phyloP scores from a whole-genome alignment of 2,113 vertebrate species.

The Misgurnus mizolepis region DNA sequence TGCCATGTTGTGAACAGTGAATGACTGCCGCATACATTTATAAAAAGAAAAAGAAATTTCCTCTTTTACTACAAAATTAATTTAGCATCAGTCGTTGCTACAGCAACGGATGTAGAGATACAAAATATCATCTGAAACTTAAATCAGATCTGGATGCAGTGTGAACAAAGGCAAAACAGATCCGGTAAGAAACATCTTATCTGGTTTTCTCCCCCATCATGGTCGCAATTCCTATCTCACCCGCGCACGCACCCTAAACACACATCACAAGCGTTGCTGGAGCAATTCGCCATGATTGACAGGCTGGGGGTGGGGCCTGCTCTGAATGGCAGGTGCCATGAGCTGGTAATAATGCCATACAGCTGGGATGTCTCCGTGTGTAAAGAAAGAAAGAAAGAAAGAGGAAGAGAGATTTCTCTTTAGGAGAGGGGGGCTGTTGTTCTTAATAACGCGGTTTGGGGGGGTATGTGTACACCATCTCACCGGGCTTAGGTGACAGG shows the following conservation, averaged over 20 bases:
- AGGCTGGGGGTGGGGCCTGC: conserved; percentile 36
- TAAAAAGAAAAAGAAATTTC: no score
- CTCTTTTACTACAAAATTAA: no score
- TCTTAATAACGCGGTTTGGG: conserved; percentile 48
- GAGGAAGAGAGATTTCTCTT: conserved; percentile 57
- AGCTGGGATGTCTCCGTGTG: conserved; percentile 66
- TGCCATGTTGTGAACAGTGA: no score
- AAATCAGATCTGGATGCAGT: not conserved
- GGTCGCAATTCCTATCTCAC: conserved; percentile 26
- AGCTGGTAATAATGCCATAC: conserved; percentile 77
- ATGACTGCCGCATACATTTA: no score
- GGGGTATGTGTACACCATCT: conserved; percentile 50
- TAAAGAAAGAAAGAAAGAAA: conserved; percentile 52
- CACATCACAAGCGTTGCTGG: conserved; percentile 21
- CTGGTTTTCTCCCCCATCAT: not conserved
- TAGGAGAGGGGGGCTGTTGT: conserved; percentile 32
- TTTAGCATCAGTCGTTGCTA: not conserved
- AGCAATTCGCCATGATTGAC: conserved; percentile 42
- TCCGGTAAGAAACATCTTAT: conserved; percentile 27
- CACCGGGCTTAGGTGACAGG: conserved; percentile 66
- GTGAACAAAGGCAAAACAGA: conserved; percentile 23
- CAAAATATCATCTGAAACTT: not conserved
- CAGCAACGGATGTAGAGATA: not conserved
- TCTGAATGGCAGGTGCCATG: conserved; percentile 72
- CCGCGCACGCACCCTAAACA: conserved; percentile 29